phyloP scores from a whole-genome alignment of 1,140 invertebrate species.

The Protaetia brevitarsis region DNA sequence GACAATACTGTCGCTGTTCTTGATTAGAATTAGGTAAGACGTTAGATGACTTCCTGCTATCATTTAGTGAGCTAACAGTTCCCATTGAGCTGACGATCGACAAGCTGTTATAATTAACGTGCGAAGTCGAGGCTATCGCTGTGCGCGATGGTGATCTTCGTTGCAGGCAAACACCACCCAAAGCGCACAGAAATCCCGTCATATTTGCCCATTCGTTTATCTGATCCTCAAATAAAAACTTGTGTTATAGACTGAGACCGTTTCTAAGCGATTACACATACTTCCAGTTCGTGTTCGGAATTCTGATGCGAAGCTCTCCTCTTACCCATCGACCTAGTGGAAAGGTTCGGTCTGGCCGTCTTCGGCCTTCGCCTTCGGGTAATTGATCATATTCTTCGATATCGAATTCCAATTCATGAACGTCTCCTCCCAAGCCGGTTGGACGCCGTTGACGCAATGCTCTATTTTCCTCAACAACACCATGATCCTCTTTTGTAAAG shows the following conservation, averaged over 20 bases:
- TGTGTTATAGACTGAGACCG: not conserved
- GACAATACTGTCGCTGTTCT: conserved; percentile 89
- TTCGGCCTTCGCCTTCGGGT: conserved; percentile 85
- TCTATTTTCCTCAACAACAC: conserved; percentile 89
- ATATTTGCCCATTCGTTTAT: conserved; percentile 99
- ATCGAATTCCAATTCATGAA: conserved; percentile 87
- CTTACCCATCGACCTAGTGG: conserved; percentile 79
- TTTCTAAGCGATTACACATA: conserved; percentile 62
- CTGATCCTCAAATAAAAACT: conserved; percentile 70
- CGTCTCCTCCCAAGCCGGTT: conserved; percentile 96
- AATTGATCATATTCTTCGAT: conserved; percentile 72
- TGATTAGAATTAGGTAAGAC: conserved; percentile 64
- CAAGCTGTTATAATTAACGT: conserved; percentile 48
- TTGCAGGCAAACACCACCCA: conserved; percentile 91
- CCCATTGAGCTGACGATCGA: conserved; percentile 44
- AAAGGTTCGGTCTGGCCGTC: conserved; percentile 79
- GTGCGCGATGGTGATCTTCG: conserved; percentile 61
- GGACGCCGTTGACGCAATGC: conserved; percentile 90
- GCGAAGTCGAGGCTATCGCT: conserved; percentile 38
- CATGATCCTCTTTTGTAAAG: conserved; percentile 94
- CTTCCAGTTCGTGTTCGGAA: conserved; percentile 94
- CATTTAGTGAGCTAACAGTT: conserved; percentile 31
- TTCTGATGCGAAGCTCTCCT: conserved; percentile 88
- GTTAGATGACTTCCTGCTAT: conserved; percentile 66
- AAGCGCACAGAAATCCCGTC: conserved; percentile 92